These are phyloP conservation scores for Neoitamus cyanurus DNA, from an alignment of 2,888 invertebrate genomes.

Conservation along the genomic window DNA sequence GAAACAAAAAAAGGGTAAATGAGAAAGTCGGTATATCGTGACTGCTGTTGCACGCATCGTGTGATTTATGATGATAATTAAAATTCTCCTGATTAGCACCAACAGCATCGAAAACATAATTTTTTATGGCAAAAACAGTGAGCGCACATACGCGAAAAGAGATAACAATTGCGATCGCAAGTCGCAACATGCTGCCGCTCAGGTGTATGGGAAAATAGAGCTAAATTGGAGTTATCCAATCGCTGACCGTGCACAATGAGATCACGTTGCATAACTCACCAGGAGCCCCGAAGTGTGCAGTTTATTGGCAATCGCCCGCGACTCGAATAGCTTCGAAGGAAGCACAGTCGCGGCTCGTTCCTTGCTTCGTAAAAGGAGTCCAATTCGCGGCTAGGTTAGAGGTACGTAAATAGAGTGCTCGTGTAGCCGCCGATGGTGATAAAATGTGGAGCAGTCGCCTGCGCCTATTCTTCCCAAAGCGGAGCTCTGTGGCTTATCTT, in stretches of 20 bases:
- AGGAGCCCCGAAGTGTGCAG: neutral
- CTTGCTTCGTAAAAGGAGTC: neutral
- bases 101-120: conserved; percentile 16
- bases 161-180: conserved; percentile 6
- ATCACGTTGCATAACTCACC: conserved; percentile 11
- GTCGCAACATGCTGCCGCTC: no score
- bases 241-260: conserved; percentile 40
- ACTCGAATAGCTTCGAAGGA: neutral
- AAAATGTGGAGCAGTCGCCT: neutral
- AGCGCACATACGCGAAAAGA: neutral
- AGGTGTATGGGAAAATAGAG: conserved; percentile 30
- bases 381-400: no score
- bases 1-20: neutral
- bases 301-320: neutral
- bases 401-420: neutral
- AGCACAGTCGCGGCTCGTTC: neutral
- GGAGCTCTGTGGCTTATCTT: neutral
- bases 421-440: neutral
- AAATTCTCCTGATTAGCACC: neutral
- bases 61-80: conserved; percentile 32
- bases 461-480: neutral
- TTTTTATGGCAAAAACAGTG: neutral
- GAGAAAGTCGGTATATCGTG: conserved; percentile 23
- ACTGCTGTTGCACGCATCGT: conserved; percentile 8
- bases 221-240: conserved; percentile 33